phyloP scores from a whole-genome alignment of 2,797 vertebrate species.

The Myoxocephalus aenaeus region DNA sequence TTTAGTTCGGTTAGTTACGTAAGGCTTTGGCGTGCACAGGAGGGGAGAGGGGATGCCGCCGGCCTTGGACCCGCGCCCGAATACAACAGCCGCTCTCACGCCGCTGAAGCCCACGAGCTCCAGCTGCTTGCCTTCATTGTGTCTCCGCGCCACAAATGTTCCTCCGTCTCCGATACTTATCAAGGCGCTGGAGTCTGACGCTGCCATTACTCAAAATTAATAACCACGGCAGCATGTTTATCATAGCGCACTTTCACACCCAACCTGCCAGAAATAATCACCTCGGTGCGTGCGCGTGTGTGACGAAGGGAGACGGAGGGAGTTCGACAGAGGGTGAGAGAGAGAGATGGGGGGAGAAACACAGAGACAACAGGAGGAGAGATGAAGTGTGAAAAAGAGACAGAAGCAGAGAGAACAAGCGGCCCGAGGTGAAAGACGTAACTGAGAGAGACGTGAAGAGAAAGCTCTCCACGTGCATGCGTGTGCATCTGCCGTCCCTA shows the following conservation, averaged over 20 bases:
- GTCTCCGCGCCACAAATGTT: conserved; percentile 69
- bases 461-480: conserved; percentile 47
- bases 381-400: conserved; percentile 59
- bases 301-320: conserved; percentile 39
- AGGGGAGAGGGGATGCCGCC: conserved; percentile 27
- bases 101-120: conserved; percentile 64
- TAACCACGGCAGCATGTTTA: conserved; percentile 89
- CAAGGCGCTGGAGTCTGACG: conserved; percentile 85
- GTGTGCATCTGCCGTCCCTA: conserved; percentile 63
- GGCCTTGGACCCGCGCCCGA: conserved; percentile 53
- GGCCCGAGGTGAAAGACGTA: conserved; percentile 42
- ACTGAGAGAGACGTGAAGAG: conserved; percentile 45
- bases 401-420: conserved; percentile 43
- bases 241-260: conserved; percentile 84
- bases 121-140: conserved; percentile 76
- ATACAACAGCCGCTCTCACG: conserved; percentile 50
- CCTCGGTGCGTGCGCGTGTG: conserved; percentile 63
- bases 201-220: conserved; percentile 87
- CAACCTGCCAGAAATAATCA: conserved; percentile 92
- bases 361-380: conserved; percentile 50
- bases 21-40: conserved; percentile 6
- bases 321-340: background rate
- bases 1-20: conserved; percentile 22
- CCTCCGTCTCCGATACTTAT: conserved; percentile 83
- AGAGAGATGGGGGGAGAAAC: conserved; percentile 36